Evolutionary conservation across 2,113 vertebrate genomes (phyloP), one percentile per base, ranked within the genome.

Genomic region (Microcebus jonahi): DNA sequence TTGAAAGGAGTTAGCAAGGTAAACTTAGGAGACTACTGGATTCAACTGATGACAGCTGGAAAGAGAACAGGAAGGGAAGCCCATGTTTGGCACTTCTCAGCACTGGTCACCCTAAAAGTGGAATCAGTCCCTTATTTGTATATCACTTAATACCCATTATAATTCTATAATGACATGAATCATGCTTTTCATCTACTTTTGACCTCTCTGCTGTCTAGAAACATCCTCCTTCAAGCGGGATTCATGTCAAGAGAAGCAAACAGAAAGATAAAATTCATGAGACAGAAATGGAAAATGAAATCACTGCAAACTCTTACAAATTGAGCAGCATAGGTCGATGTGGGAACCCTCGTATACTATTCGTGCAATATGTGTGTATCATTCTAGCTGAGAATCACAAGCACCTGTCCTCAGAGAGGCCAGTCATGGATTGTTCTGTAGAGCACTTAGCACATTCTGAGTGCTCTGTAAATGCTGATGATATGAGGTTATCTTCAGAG

Each of bases 291-390:
- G 45, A 45, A 27, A 36, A 55, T 23, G n/a, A 88, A 45, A 59
- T n/a, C 59, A 21, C 23, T 0, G 27, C 65, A 71, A 39, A 27
- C 23, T 53, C 55, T 95, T 42, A 36, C 11, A 27, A 61, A 79
- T 53, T 17, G n/a, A 82, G 5, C 4, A 15, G 27, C 15, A 9
- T 0, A 4, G 8, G 6, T 25, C 34, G 5, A 1, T 0, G n/a
- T 27, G 39, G 8, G 7, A 2, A 1, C 12, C 10, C 5, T 75
- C 5, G 29, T 3, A 2, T 1, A 45, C 73, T 13, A 0, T 18
- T 80, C 48, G 0, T 1, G 17, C 5, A 9, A 2, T 15, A 15
- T 17, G 4, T 3, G 0, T 12, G 8, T 61, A 29, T 57, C n/a
- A 0, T 39, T 27, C 36, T 29, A 34, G 25, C 67, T 14, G 45